phyloP scores from a whole-genome alignment of 2,113 vertebrate species.

The Seriola quinqueradiata region DNA sequence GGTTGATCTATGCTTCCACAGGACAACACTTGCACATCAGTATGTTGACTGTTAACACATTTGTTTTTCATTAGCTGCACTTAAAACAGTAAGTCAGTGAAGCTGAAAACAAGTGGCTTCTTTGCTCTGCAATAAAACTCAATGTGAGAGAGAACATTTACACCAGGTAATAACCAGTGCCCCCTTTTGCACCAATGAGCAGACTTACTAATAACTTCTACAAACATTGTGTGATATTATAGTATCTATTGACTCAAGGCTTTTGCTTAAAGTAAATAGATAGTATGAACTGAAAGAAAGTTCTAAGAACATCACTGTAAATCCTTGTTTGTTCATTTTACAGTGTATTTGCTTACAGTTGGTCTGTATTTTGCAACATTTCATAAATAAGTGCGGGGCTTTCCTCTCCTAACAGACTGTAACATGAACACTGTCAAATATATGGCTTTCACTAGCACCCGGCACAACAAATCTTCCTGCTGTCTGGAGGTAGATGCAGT shows the following conservation, averaged over 20 bases:
- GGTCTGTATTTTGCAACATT: not conserved
- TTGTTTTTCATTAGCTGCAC: not conserved
- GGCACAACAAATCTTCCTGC: not conserved
- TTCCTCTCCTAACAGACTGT: slow-evolving; percentile 2
- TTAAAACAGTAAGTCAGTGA: not conserved
- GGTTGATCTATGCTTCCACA: not conserved
- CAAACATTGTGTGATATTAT: not conserved
- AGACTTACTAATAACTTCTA: not conserved
- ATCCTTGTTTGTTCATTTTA: not conserved
- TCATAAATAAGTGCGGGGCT: not conserved
- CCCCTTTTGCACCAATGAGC: not conserved
- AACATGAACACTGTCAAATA: slow-evolving; percentile 4
- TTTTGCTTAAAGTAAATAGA: not conserved
- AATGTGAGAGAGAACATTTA: not conserved
- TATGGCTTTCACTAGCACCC: not conserved
- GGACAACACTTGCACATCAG: not conserved
- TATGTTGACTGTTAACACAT: not conserved
- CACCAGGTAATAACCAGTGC: not conserved
- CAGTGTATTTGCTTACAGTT: not conserved
- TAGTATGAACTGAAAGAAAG: not conserved
- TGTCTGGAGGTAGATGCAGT: not conserved
- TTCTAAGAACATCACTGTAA: not conserved
- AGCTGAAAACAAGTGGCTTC: not conserved
- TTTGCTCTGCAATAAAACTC: not conserved
- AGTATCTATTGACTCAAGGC: not conserved